Conservation (phyloP, 2,888 invertebrate species). For the Xestia rhomboidea region DNA sequence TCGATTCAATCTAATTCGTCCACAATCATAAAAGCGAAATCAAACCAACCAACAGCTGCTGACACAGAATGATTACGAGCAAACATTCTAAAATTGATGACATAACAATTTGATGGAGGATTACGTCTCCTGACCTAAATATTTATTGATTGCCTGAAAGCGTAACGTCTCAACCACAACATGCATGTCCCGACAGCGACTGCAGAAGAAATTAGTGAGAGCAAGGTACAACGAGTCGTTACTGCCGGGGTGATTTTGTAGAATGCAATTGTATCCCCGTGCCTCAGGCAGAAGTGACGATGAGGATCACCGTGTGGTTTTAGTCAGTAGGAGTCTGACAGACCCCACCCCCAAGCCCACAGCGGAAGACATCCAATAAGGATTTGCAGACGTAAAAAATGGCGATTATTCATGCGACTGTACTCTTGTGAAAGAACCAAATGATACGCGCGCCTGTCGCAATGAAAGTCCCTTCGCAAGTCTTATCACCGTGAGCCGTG, state of each 20-base stretch:
- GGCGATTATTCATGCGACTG: neutral
- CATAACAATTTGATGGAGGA: slow-evolving; percentile 46
- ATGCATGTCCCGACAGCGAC: neutral
- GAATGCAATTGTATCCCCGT: neutral
- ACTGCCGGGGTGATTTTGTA: neutral
- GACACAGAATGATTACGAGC: slow-evolving; percentile 24
- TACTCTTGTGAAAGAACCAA: neutral
- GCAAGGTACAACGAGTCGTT: neutral
- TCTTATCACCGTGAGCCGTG: neutral
- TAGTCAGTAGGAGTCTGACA: neutral
- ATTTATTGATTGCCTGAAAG: slow-evolving; percentile 51
- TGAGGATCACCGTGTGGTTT: neutral
- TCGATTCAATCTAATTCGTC: neutral
- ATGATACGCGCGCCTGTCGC: neutral
- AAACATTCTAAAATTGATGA: slow-evolving; percentile 54
- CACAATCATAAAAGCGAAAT: neutral
- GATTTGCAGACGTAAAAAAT: neutral
- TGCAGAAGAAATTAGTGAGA: neutral
- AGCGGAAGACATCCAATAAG: neutral
- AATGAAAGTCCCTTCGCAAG: neutral
- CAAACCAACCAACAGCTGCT: slow-evolving; percentile 6
- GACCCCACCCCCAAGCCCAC: neutral
- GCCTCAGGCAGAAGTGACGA: neutral
- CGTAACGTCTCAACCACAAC: neutral
- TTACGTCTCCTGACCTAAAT: slow-evolving; percentile 60